Evolutionary conservation across 2,888 invertebrate species (phyloP).

Genomic region (Salpingus planirostris): DNA sequence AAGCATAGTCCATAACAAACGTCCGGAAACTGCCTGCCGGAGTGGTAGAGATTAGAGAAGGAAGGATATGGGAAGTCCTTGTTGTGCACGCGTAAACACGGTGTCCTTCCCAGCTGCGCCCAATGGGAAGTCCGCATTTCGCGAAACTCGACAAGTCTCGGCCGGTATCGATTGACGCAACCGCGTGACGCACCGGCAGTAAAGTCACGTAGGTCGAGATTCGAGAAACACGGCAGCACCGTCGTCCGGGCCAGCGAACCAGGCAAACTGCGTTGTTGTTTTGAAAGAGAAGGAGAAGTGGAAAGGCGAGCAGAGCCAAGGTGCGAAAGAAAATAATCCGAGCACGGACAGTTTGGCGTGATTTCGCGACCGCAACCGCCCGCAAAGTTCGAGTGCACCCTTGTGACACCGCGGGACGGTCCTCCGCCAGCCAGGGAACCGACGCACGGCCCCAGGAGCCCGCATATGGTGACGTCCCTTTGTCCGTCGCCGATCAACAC

Average conservation of each 20-base stretch:
- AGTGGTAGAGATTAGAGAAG: no score
- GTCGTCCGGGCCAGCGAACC: constrained; percentile 4
- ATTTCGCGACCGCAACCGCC: constrained; percentile 3
- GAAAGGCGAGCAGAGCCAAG: constrained; percentile 8
- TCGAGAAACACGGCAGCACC: not conserved
- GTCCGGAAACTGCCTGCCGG: no score
- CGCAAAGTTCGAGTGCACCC: constrained; percentile 17
- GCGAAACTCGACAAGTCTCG: no score
- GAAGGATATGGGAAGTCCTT: no score
- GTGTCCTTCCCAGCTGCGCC: no score
- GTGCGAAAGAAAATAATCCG: constrained; percentile 2
- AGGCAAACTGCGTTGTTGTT: constrained; percentile 7
- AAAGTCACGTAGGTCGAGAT: no score
- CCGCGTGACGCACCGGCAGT: constrained; percentile 7
- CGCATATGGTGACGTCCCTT: constrained; percentile 8
- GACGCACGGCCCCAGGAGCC: constrained; percentile 11
- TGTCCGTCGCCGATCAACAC: no score
- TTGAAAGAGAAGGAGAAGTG: constrained; percentile 9
- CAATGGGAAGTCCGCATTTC: no score
- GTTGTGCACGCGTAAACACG: no score
- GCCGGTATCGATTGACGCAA: constrained; percentile 15
- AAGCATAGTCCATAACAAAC: no score
- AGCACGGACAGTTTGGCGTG: constrained; percentile 2
- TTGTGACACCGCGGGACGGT: constrained; percentile 19
- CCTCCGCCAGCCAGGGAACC: constrained; percentile 3